Evolutionary conservation across 1,140 invertebrate species (phyloP).

Genomic region (Adoxophyes honmai): DNA sequence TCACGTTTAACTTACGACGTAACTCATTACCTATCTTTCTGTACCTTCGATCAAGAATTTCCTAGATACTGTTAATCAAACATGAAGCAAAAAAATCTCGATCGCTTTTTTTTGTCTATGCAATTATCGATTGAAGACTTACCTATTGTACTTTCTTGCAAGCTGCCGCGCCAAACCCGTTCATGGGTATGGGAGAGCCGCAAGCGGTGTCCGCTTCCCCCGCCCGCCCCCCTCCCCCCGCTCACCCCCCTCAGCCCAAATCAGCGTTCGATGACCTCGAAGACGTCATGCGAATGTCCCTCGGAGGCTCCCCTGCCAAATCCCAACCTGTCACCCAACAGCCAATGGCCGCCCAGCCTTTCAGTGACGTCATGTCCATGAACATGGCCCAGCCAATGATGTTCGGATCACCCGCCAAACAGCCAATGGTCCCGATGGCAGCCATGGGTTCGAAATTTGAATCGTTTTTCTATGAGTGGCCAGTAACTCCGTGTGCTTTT

Average conservation of each 20-base stretch:
- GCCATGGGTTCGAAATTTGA: constrained; percentile 69
- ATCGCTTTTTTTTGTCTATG: too few relatives aligned
- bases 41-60: too few relatives aligned
- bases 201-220: constrained; percentile 71
- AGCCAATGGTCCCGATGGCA: constrained; percentile 76
- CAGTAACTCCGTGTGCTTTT: constrained; percentile 26
- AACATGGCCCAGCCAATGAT: constrained; percentile 59
- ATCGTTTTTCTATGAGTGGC: constrained; percentile 35
- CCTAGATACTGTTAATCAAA: too few relatives aligned
- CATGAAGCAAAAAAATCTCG: too few relatives aligned
- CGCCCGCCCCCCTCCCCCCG: constrained; percentile 68
- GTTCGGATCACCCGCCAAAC: constrained; percentile 81
- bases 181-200: constrained; percentile 77
- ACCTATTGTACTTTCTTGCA: constrained; percentile 68
- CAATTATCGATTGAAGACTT: too few relatives aligned
- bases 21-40: background rate
- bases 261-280: constrained; percentile 85
- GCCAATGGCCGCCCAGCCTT: constrained; percentile 53
- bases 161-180: constrained; percentile 81
- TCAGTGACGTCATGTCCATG: constrained; percentile 55
- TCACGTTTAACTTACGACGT: too few relatives aligned
- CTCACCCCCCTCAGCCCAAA: constrained; percentile 72
- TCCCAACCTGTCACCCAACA: constrained; percentile 67
- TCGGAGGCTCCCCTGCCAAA: constrained; percentile 80
- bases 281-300: constrained; percentile 82